These are phyloP conservation scores for Anoncus sp. DNA, from an alignment of 2,888 invertebrate genomes.

Conservation along the genomic window DNA sequence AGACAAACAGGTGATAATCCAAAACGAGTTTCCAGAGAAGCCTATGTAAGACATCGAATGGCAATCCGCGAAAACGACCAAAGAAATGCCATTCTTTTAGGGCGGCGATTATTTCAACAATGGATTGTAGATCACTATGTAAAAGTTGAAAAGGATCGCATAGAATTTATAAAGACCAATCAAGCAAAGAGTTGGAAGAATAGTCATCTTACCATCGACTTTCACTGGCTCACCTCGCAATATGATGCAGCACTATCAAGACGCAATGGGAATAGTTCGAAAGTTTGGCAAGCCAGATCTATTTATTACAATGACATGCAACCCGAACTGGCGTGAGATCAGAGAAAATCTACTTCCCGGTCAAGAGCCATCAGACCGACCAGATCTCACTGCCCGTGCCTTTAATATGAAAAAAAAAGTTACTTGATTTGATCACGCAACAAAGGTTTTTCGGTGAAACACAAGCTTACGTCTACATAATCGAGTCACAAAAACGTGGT, in stretches of 20 bases:
- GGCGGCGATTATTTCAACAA: slow-evolving; percentile 59
- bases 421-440: slow-evolving; percentile 48
- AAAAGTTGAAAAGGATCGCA: slow-evolving; percentile 59
- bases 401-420: slow-evolving; percentile 59
- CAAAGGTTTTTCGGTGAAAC: slow-evolving; percentile 58
- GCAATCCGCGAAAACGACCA: slow-evolving; percentile 37
- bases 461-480: slow-evolving; percentile 39
- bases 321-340: slow-evolving; percentile 67
- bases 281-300: slow-evolving; percentile 63
- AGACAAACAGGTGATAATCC: slow-evolving; percentile 2
- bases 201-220: slow-evolving; percentile 63
- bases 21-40: slow-evolving; percentile 42
- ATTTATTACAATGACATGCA: slow-evolving; percentile 64
- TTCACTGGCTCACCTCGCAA: slow-evolving; percentile 64
- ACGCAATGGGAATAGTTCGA: slow-evolving; percentile 64
- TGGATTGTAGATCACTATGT: slow-evolving; percentile 59
- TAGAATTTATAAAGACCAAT: slow-evolving; percentile 47
- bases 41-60: slow-evolving; percentile 41
- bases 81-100: slow-evolving; percentile 45
- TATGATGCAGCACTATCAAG: slow-evolving; percentile 65
- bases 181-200: slow-evolving; percentile 57
- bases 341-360: slow-evolving; percentile 57
- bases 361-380: slow-evolving; percentile 64
- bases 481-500: slow-evolving; percentile 73
- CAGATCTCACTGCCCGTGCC: slow-evolving; percentile 59